Conservation (phyloP, 2,113 vertebrate genomes). For the Phoxinus phoxinus region DNA sequence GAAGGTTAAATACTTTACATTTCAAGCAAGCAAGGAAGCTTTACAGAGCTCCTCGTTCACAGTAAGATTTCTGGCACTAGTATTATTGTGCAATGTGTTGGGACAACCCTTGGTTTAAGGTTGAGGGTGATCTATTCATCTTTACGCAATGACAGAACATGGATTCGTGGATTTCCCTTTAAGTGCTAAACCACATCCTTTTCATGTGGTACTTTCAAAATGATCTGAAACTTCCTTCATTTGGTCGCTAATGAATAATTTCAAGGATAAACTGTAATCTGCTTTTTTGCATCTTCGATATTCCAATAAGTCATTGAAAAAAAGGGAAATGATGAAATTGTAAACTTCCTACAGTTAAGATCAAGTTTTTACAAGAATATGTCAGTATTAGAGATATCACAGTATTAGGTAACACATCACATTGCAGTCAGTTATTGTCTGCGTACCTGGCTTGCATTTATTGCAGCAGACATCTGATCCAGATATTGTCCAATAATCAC, state of each 20-base stretch:
- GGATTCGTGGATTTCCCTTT: slow-evolving; percentile 32
- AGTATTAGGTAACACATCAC: background rate
- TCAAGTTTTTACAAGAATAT: background rate
- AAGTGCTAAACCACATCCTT: slow-evolving; percentile 21
- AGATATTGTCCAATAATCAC: background rate
- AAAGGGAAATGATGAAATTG: background rate
- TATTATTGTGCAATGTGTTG: background rate
- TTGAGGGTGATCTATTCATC: background rate
- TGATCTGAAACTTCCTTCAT: slow-evolving; percentile 65
- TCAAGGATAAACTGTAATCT: background rate
- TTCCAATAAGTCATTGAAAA: background rate
- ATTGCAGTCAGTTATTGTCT: background rate
- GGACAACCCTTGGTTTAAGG: slow-evolving; percentile 3
- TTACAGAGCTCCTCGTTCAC: background rate
- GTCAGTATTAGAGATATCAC: background rate
- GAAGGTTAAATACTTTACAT: background rate
- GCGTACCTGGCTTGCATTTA: slow-evolving; percentile 64
- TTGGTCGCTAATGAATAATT: background rate
- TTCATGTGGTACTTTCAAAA: slow-evolving; percentile 68
- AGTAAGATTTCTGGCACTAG: background rate
- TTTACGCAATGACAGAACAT: background rate
- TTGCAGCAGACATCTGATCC: slow-evolving; percentile 7
- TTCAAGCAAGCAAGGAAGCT: background rate
- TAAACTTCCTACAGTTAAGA: background rate
- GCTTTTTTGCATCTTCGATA: background rate